Conservation (phyloP, 2,797 vertebrate genomes). For the Emys orbicularis region DNA sequence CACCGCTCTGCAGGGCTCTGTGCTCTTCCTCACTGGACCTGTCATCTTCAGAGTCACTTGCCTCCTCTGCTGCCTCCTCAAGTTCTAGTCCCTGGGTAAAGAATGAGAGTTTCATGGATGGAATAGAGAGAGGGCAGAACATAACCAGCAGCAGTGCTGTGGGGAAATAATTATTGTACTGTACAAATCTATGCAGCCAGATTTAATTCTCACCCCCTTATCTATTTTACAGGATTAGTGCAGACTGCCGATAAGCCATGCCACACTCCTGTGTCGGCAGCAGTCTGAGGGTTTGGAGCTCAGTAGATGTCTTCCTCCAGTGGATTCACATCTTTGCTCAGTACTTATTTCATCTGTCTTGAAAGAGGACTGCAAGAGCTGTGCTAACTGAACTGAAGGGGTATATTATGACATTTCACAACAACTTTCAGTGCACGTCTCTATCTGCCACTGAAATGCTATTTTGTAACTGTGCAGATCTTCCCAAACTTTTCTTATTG, state of each 20-base stretch:
- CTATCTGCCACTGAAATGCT: not conserved
- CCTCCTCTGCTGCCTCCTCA: conserved; percentile 50
- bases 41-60: not conserved
- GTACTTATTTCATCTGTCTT: not conserved
- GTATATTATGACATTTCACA: not conserved
- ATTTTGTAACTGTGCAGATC: not conserved
- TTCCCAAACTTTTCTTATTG: not conserved
- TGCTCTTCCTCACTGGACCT: not conserved
- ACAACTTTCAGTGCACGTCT: not conserved
- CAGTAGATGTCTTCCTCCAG: not conserved
- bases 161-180: not conserved
- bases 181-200: not conserved
- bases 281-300: not conserved
- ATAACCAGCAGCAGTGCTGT: not conserved
- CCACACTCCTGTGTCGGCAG: not conserved
- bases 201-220: too few species aligned
- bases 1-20: accelerated
- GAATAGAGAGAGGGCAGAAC: not conserved
- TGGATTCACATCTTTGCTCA: not conserved
- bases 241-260: not conserved
- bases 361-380: not conserved
- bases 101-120: not conserved
- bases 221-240: not conserved
- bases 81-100: conserved; percentile 80
- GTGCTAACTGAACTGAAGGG: accelerated